A percentile compares a stretch with the other conserved stretches of the same genome.
phyloP scores from a whole-genome alignment of 2,888 invertebrate genomes.

The Tipula unca region DNA sequence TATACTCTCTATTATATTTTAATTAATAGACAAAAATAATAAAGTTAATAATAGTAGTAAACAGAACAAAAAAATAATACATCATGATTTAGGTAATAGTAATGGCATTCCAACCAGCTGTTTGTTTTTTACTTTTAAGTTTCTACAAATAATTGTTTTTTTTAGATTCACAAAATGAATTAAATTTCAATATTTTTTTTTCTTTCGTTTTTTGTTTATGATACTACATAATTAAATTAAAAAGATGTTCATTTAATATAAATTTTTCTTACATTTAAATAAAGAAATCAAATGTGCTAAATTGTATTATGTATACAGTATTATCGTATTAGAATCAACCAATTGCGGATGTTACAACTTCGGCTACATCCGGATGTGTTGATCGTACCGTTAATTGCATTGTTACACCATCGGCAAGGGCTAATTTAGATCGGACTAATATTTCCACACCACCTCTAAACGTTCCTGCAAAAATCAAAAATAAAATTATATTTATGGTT shows the following conservation, averaged over 20 bases:
- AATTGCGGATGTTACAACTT: slow-evolving; percentile 77
- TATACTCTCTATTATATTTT: background rate
- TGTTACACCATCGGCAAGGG: slow-evolving; percentile 68
- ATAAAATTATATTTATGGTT: background rate
- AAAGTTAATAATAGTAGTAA: background rate
- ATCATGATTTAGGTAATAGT: background rate
- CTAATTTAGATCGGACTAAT: slow-evolving; percentile 76
- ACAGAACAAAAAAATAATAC: background rate
- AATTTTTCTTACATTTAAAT: background rate
- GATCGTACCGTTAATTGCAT: slow-evolving; percentile 90
- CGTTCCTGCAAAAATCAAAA: slow-evolving; percentile 47
- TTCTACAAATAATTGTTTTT: background rate
- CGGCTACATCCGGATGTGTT: slow-evolving; percentile 75
- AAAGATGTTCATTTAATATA: background rate
- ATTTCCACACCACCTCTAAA: slow-evolving; percentile 89
- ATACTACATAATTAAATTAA: background rate
- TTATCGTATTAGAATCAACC: slow-evolving; percentile 52
- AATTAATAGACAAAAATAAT: background rate
- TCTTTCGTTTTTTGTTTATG: background rate
- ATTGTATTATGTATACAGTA: background rate
- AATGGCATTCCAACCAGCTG: background rate
- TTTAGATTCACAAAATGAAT: slow-evolving; percentile 8
- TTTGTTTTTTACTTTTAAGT: background rate
- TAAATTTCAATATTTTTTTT: background rate
- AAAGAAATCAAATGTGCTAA: background rate